Conservation (phyloP, 2,113 vertebrate species). For the Mormoops blainvillei region DNA sequence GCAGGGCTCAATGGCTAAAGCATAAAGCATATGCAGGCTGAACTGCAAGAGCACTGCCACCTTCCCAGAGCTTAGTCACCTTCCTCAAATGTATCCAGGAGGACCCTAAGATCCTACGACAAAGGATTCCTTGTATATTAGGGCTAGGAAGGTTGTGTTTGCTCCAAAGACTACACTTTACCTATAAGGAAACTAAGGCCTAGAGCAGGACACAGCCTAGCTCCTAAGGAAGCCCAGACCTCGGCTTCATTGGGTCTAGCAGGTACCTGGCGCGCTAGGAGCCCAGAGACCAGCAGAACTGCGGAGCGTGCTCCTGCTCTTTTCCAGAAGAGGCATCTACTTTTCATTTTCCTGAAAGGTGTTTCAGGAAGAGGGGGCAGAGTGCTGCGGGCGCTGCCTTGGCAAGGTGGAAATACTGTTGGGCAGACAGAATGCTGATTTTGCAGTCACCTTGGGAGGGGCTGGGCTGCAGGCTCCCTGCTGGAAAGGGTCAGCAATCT, state of each 20-base stretch:
- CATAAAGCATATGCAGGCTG: background rate
- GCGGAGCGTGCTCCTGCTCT: background rate
- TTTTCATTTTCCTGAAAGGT: background rate
- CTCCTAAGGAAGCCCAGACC: background rate
- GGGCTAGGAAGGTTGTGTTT: background rate
- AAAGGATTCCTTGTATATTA: background rate
- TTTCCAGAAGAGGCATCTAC: background rate
- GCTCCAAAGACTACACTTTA: background rate
- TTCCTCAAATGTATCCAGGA: background rate
- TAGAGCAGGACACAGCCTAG: background rate
- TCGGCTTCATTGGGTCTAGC: background rate
- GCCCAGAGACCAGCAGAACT: background rate
- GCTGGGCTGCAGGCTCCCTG: background rate
- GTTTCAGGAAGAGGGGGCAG: background rate
- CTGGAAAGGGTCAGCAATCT: conserved; percentile 19
- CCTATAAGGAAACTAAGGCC: background rate
- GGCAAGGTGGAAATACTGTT: background rate
- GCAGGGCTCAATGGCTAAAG: background rate
- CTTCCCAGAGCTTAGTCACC: background rate
- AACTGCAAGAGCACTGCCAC: background rate
- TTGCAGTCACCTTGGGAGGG: background rate
- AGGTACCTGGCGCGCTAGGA: background rate
- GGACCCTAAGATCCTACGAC: background rate
- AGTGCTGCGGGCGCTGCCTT: background rate
- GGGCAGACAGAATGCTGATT: background rate